Base-by-base conservation (phyloP, 2,888 invertebrate genomes). In the Pemphredon lugubris region DNA sequence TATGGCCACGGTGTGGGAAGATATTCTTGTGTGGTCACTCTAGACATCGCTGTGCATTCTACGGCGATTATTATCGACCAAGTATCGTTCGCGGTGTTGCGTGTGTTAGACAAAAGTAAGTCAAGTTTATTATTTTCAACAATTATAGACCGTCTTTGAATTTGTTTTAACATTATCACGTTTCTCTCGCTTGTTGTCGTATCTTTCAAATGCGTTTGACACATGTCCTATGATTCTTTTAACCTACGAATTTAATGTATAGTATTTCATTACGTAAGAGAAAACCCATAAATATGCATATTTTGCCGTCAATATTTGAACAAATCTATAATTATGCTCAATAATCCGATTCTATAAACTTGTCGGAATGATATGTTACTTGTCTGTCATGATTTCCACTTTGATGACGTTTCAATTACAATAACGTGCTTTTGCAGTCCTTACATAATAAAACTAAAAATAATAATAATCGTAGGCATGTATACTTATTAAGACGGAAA, bases 201-300 rank as follows among this genome's bases (percentile, higher is more conserved):
- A n/a, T n/a, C n/a, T n/a, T n/a, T n/a, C n/a, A n/a, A n/a, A n/a
- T n/a, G n/a, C n/a, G n/a, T n/a, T n/a, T n/a, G n/a, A n/a, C n/a
- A n/a, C n/a, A n/a, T n/a, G n/a, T n/a, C n/a, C n/a, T n/a, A n/a
- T n/a, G n/a, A n/a, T n/a, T n/a, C n/a, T n/a, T 50, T 42, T 69
- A 77, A 72, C 64, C 72, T 66, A 60, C 5, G 37, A 42, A 47
- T 30, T 3, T 14, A 32, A 55, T 55, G n/a, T 55, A 51, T 59
- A 67, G 34, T 32, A 37, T 70, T n/a, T 71, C 44, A 70, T 78
- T 78, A 78, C 70, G 67, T 78, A 78, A 78, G 78, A 48, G 45
- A 67, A 42, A 53, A 48, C 11, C 11, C 37, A 45, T 55, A 50
- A 59, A 39, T 47, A 9, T 32, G n/a, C 21, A 32, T 37, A 3